A percentile compares a stretch with the other conserved stretches of the same genome.
phyloP scores from a whole-genome alignment of 2,113 vertebrate genomes.

The Clarias gariepinus region DNA sequence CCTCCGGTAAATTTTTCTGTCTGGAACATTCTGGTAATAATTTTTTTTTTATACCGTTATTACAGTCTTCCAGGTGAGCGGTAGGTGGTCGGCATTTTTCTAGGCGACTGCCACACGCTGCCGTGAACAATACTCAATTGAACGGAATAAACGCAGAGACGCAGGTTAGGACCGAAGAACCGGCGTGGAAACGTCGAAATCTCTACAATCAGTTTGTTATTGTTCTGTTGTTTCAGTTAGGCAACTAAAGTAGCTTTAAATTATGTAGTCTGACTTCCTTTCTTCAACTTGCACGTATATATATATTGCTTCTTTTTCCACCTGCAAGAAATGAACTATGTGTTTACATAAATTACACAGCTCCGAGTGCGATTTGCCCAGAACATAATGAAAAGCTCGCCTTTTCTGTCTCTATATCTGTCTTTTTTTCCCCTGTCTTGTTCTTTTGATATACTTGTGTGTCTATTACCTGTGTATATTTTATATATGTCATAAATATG shows the following conservation, averaged over 20 bases:
- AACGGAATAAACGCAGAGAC: not conserved
- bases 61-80: slow-evolving; percentile 22
- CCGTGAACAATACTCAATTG: slow-evolving; percentile 28
- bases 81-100: slow-evolving; percentile 33
- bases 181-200: not conserved
- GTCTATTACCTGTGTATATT: not conserved
- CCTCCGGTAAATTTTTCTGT: slow-evolving; percentile 24
- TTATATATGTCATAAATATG: too few species aligned
- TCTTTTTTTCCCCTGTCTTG: not conserved
- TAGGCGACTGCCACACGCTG: not conserved
- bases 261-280: not conserved
- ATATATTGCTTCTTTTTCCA: not conserved
- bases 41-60: not conserved
- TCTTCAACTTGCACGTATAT: not conserved
- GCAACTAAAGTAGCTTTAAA: slow-evolving; percentile 9
- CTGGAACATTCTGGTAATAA: slow-evolving; percentile 25
- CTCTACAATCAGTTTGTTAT: slow-evolving; percentile 17
- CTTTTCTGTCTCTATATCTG: not conserved
- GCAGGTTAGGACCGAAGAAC: not conserved
- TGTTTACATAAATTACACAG: slow-evolving; percentile 11
- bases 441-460: not conserved
- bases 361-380: not conserved
- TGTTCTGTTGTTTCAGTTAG: slow-evolving; percentile 9
- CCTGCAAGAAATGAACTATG: not conserved
- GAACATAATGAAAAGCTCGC: not conserved